phyloP scores from a whole-genome alignment of 2,113 vertebrate genomes.

The Melanocharis versteri region DNA sequence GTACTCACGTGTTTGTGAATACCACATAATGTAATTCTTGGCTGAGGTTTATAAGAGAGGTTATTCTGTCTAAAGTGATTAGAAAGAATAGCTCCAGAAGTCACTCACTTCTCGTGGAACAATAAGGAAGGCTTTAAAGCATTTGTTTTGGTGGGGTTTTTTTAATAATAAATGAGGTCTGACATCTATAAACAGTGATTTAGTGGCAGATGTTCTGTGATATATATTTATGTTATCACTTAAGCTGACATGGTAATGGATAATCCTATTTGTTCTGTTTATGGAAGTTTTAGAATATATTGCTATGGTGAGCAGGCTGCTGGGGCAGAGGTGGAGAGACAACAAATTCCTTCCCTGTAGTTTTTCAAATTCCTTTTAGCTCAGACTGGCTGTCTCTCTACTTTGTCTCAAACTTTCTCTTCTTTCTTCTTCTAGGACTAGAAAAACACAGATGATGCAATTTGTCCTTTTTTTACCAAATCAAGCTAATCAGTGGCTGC shows the following conservation, averaged over 20 bases:
- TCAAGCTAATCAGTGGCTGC: background rate
- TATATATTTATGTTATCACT: constrained; percentile 62
- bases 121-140: constrained; percentile 23
- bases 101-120: background rate
- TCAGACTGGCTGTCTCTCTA: constrained; percentile 21
- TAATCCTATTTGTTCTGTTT: constrained; percentile 35
- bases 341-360: background rate
- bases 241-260: constrained; percentile 38
- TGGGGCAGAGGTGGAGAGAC: background rate
- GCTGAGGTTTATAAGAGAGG: background rate
- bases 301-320: background rate
- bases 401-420: constrained; percentile 65
- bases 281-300: constrained; percentile 44
- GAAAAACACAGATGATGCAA: background rate
- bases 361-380: background rate
- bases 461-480: background rate
- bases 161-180: constrained; percentile 59
- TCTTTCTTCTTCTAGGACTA: constrained; percentile 59
- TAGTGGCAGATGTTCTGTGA: constrained; percentile 56
- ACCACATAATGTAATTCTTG: background rate
- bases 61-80: background rate
- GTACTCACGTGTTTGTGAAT: background rate
- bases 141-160: background rate
- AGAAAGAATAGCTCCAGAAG: constrained; percentile 8
- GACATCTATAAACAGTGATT: constrained; percentile 59